phyloP scores from a whole-genome alignment of 2,113 vertebrate species.

The Oreochromis niloticus region DNA sequence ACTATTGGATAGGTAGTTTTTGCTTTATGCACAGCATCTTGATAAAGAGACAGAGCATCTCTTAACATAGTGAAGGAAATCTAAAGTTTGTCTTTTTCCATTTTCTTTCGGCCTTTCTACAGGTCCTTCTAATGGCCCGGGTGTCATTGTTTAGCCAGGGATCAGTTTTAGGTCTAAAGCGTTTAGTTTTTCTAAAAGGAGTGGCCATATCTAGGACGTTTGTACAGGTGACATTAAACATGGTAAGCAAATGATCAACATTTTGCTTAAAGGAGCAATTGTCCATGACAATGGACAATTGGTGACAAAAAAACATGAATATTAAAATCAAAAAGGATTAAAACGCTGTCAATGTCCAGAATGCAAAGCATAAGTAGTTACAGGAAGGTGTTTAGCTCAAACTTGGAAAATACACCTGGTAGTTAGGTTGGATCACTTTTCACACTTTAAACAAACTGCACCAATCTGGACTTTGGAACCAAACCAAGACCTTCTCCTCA shows the following conservation, averaged over 20 bases:
- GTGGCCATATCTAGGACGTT: fast-evolving
- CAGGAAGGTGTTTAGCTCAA: not conserved
- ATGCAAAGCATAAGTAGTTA: not conserved
- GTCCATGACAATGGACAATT: not conserved
- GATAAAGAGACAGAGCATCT: not conserved
- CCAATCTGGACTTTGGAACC: not conserved
- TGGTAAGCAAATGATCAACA: not conserved
- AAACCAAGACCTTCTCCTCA: not conserved
- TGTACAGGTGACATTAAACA: not conserved
- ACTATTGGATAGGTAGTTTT: not conserved
- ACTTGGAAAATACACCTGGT: not conserved
- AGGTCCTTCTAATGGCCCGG: not conserved
- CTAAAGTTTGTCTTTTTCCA: not conserved
- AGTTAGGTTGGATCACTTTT: not conserved
- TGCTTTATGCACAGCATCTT: not conserved
- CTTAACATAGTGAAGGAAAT: not conserved
- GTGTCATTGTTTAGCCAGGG: not conserved
- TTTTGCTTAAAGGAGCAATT: not conserved
- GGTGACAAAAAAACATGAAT: too few species aligned
- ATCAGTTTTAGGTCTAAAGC: not conserved
- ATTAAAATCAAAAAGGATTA: too few species aligned
- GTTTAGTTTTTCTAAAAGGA: not conserved
- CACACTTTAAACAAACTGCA: not conserved
- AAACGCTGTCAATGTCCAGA: not conserved
- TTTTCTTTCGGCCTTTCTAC: not conserved